Evolutionary conservation across 2,888 invertebrate species (phyloP), one percentile per base, ranked within the genome.

Genomic region (Drosophila testacea): DNA sequence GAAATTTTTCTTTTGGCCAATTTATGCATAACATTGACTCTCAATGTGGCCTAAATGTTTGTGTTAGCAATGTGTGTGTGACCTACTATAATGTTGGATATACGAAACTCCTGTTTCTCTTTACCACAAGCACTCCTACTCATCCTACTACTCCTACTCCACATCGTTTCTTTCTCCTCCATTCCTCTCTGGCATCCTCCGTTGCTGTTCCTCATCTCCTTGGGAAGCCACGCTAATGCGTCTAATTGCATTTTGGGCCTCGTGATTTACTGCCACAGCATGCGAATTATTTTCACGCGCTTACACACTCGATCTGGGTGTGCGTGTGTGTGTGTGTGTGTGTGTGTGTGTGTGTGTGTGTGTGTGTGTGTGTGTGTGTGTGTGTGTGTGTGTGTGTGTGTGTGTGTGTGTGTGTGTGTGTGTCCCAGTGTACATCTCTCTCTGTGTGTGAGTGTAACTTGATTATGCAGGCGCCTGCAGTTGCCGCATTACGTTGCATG

Each of bases 231-330:
- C 60, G 62, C 70, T 87, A 84, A 84, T 87, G 79, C 88, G 62
- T 77, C 85, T 83, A 83, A 83, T 87, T 87, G 87, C 84, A 83
- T 83, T 87, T 87, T 64, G 69, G 63, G 69, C 51, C 82, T 72
- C 48, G 66, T 77, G 81, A 80, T 79, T 80, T 80, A 79, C 64
- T 70, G 81, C 69, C 67, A 38, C 67, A 61, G 67, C 73, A 77
- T 27, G 69, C 48, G 65, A 67, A 67, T 76, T 61, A 74, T 74
- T 65, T 74, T 74, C 71, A 70, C 76, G 71, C 71, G 57, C 39
- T 47, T 55, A 51, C 51, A 41, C 51, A 44, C 50, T 42, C 34
- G n/a, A 27, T 44, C 34, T 48, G 34, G 55, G 54, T 27, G 6
- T 38, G 32, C 52, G 27, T 57, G n/a, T 38, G 44, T 39, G 16